A percentile compares a stretch with the other conserved stretches of the same genome.
phyloP scores from a whole-genome alignment of 2,797 vertebrate species.

The Heteromormyrus szaboi region DNA sequence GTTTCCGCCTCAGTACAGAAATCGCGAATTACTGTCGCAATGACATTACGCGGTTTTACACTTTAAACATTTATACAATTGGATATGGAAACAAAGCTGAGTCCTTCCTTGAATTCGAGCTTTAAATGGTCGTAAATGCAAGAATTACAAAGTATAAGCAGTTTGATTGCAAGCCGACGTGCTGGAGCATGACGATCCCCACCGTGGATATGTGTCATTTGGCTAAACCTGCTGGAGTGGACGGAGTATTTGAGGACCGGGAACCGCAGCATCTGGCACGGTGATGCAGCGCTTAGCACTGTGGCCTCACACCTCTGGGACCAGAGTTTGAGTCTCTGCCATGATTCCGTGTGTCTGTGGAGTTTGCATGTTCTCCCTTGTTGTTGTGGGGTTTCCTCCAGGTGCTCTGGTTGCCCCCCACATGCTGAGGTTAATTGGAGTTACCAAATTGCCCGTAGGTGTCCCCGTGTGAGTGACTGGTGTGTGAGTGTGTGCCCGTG shows the following conservation, averaged over 20 bases:
- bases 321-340: neutral
- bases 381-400: neutral
- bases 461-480: neutral
- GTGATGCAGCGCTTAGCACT: neutral
- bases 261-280: neutral
- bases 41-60: neutral
- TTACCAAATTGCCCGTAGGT: neutral
- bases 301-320: neutral
- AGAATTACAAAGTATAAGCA: neutral
- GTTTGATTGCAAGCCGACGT: neutral
- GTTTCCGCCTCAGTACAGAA: neutral
- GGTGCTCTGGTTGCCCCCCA: neutral
- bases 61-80: neutral
- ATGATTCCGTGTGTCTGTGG: neutral
- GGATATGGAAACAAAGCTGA: neutral
- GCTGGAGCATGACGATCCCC: too few species aligned
- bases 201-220: neutral
- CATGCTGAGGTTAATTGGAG: neutral
- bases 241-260: neutral
- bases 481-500: neutral
- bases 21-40: neutral
- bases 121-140: neutral
- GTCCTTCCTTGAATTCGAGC: neutral
- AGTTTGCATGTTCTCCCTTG: neutral
- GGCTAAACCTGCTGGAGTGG: neutral